Percentiles rank a stretch among this genome's conserved stretches.
Evolutionary conservation across 2,113 vertebrate genomes (phyloP).

Genomic region (Felis chaus): DNA sequence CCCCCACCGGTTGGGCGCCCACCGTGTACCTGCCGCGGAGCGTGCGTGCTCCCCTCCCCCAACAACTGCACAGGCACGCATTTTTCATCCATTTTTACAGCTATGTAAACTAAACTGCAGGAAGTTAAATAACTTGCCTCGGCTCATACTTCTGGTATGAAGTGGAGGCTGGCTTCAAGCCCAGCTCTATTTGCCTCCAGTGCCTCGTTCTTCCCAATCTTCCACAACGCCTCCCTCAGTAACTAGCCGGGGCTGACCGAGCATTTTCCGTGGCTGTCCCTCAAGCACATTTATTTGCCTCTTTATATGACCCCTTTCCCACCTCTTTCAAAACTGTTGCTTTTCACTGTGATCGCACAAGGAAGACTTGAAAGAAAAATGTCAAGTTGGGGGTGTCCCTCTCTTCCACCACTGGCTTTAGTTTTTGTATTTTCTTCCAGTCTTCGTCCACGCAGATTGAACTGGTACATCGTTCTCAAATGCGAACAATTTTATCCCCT

Average conservation of each 20-base stretch:
- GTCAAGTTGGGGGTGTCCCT: background rate
- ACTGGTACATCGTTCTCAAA: background rate
- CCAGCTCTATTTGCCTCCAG: background rate
- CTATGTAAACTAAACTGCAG: background rate
- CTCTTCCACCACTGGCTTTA: background rate
- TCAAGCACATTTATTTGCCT: background rate
- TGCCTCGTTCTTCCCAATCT: background rate
- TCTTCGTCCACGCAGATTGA: background rate
- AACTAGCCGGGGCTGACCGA: background rate
- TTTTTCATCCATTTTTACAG: background rate
- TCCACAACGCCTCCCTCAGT: background rate
- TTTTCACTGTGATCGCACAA: background rate
- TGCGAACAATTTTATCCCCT: background rate
- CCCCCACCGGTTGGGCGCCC: background rate
- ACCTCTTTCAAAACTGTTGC: background rate
- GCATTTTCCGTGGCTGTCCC: background rate
- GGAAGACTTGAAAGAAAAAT: background rate
- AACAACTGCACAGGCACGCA: background rate
- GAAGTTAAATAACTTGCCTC: conserved; percentile 2
- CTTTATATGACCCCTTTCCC: background rate
- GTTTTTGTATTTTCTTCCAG: background rate
- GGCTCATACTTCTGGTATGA: conserved; percentile 20
- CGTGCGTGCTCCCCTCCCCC: too few relatives aligned
- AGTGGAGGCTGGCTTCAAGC: background rate
- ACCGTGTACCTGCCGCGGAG: background rate